Evolutionary conservation across 2,797 vertebrate genomes (phyloP), one percentile per base, ranked within the genome.

Genomic region (Arrhamphus sclerolepis): DNA sequence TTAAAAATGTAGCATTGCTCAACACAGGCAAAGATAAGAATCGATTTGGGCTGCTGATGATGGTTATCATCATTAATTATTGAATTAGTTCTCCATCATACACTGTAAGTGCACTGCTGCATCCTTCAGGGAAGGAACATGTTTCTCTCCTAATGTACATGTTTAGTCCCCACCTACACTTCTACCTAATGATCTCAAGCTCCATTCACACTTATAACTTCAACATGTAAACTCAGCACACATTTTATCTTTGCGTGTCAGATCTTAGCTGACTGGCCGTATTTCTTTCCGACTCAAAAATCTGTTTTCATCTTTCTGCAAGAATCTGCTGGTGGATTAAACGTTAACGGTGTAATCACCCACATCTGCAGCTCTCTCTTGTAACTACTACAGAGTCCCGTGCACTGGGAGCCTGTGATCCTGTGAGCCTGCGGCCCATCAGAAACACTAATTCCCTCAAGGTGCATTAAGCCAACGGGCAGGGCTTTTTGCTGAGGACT

Each of bases 31-130:
- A 82, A 88, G 81, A 88, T 90, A 90, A 87, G 87, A 90, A 92
- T 90, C 80, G 72, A 91, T 90, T 85, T 81, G 80, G 66, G 81
- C 76, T 84, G 78, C 78, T 82, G 86, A 75, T 90, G 84, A 89
- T 90, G 89, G 87, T 88, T 89, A 89, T 89, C 86, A 84, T 64
- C 88, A 90, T 91, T 87, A 89, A 90, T 89, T 90, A 90, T 91
- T 89, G 64, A 89, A 88, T 88, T 83, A 87, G 66, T 78, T 75
- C 83, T 88, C 84, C 80, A 82, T 89, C 80, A 82, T 78, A 57
- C 75, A 78, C 18, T 86, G 73, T 85, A 88, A 89, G 86, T 86
- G 84, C 86, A 81, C 66, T 51, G 80, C 69, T 72, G 80, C 81
- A 84, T 84, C 82, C 75, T 89, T 80, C 67, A 70, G 81, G 73